Evolutionary conservation across 2,113 vertebrate genomes (phyloP).

Genomic region (Oceanodroma tethys): DNA sequence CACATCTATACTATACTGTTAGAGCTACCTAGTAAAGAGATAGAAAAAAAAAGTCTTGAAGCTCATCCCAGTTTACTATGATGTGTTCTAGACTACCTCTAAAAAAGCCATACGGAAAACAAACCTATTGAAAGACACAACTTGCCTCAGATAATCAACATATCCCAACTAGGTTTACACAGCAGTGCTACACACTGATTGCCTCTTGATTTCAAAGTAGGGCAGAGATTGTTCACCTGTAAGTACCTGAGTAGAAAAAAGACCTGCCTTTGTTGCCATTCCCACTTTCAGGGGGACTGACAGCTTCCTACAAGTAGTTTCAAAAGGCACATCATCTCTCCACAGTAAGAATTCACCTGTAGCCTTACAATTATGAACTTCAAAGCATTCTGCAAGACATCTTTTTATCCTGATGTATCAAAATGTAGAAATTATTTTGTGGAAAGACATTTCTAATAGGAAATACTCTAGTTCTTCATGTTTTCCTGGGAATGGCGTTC

Average conservation of each 20-base stretch:
- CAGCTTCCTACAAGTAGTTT: conserved; percentile 31
- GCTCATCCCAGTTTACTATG: neutral
- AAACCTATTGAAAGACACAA: neutral
- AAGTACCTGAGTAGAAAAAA: conserved; percentile 64
- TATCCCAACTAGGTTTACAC: neutral
- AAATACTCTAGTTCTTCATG: neutral
- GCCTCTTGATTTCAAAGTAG: conserved; percentile 12
- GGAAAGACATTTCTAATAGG: conserved; percentile 33
- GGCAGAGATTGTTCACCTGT: conserved; percentile 40
- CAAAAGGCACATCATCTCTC: conserved; percentile 63
- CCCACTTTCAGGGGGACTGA: neutral
- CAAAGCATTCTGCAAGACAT: conserved; percentile 29
- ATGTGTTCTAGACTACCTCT: neutral
- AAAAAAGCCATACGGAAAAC: neutral
- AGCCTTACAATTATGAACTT: conserved; percentile 11
- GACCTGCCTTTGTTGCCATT: conserved; percentile 34
- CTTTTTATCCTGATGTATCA: neutral
- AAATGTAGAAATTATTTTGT: neutral
- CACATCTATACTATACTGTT: neutral
- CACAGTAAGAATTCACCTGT: neutral
- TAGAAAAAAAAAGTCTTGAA: neutral
- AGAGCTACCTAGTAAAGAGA: neutral
- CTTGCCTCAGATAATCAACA: neutral
- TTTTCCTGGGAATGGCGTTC: neutral
- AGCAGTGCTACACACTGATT: neutral